A percentile compares a stretch with the other conserved stretches of the same genome.
Conservation (phyloP, 2,113 vertebrate genomes). For the Panthera tigris region DNA sequence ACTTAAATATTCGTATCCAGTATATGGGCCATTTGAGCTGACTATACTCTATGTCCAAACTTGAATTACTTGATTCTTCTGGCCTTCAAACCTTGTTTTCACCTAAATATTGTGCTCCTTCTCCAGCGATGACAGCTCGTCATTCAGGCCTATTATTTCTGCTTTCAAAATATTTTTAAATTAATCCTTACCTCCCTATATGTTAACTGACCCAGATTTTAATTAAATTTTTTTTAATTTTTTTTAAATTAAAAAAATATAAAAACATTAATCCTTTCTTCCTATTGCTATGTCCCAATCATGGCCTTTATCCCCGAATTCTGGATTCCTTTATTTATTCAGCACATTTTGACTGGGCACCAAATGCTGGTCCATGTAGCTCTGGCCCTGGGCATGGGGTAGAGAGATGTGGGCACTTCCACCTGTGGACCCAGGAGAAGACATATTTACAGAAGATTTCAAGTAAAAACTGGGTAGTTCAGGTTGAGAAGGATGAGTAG, state of each 20-base stretch:
- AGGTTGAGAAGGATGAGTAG: background rate
- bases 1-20: background rate
- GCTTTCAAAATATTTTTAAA: background rate
- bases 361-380: rapidly evolving
- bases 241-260: no score
- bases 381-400: no score
- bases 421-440: background rate
- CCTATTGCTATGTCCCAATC: background rate
- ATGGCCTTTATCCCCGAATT: background rate
- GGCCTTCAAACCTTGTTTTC: background rate
- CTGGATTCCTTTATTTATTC: background rate
- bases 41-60: background rate
- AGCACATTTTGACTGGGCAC: background rate
- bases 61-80: background rate
- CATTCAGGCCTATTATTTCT: background rate
- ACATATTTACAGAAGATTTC: background rate
- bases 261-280: background rate
- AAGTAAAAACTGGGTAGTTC: background rate
- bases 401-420: background rate
- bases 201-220: no score
- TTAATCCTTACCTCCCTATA: background rate
- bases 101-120: background rate
- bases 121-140: background rate
- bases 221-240: no score
- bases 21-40: background rate